phyloP scores from a whole-genome alignment of 2,797 vertebrate species.

The Sebastes paucispinis region DNA sequence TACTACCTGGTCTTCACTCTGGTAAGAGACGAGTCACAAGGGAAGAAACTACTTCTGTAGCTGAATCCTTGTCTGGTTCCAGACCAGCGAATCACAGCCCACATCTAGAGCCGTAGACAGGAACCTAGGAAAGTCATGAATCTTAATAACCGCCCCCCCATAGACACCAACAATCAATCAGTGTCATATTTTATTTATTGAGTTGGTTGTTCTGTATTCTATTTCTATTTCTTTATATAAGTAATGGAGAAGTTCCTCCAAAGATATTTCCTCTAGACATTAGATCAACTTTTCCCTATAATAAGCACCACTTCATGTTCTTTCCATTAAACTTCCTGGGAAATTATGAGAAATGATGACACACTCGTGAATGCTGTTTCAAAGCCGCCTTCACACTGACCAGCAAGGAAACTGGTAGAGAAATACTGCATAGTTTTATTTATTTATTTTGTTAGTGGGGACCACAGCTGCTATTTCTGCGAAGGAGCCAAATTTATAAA shows the following conservation, averaged over 20 bases:
- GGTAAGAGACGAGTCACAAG: constrained; percentile 81
- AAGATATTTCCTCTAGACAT: neutral
- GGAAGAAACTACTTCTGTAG: neutral
- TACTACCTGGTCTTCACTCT: constrained; percentile 98
- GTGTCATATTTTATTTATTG: neutral
- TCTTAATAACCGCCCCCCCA: neutral
- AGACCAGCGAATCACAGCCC: no score
- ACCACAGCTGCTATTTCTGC: neutral
- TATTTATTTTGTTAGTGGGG: neutral
- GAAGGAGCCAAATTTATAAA: neutral
- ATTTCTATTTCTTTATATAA: neutral
- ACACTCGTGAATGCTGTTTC: neutral
- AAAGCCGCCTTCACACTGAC: neutral
- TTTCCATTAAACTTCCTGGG: neutral
- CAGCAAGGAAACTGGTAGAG: neutral
- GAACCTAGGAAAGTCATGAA: neutral
- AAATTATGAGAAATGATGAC: neutral
- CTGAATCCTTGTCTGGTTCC: neutral
- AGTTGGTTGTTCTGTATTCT: neutral
- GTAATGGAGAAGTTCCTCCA: neutral
- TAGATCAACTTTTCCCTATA: neutral
- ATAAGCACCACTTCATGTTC: neutral
- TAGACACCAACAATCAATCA: neutral
- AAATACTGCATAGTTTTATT: neutral
- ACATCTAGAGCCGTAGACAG: neutral